Percentiles rank a stretch among this genome's conserved stretches.
These are phyloP conservation scores for Perccottus glenii DNA, from an alignment of 2,113 vertebrate genomes.

Conservation along the genomic window DNA sequence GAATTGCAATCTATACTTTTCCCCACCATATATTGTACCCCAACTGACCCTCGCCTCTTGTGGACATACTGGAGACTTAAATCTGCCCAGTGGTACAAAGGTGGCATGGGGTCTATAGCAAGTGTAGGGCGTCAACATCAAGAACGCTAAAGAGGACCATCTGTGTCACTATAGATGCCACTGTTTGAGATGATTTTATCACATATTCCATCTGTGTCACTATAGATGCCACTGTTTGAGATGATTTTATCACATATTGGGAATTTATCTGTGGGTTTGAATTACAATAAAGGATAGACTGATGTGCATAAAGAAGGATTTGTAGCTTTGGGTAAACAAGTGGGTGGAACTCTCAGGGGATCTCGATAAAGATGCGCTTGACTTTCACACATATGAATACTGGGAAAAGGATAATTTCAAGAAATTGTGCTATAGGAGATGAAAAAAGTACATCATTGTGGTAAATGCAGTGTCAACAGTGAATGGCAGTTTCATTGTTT, in stretches of 20 bases:
- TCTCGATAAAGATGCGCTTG: conserved; percentile 50
- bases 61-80: no score
- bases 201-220: not conserved
- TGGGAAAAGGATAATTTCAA: conserved; percentile 50
- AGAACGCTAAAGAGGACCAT: no score
- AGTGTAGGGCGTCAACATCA: no score
- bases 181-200: not conserved
- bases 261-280: conserved; percentile 37
- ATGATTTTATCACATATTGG: not conserved
- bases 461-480: conserved; percentile 40
- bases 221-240: not conserved
- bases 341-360: conserved; percentile 52
- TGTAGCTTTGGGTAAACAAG: conserved; percentile 56
- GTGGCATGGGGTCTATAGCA: no score
- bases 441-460: conserved; percentile 22
- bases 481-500: conserved; percentile 31
- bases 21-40: no score
- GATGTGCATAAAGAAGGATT: conserved; percentile 44
- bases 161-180: not conserved
- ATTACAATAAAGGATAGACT: conserved; percentile 46
- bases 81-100: no score
- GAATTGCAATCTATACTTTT: no score
- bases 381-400: conserved; percentile 51
- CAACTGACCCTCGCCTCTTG: no score
- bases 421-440: conserved; percentile 13